phyloP scores from a whole-genome alignment of 2,113 vertebrate species.

The Cynocephalus volans region DNA sequence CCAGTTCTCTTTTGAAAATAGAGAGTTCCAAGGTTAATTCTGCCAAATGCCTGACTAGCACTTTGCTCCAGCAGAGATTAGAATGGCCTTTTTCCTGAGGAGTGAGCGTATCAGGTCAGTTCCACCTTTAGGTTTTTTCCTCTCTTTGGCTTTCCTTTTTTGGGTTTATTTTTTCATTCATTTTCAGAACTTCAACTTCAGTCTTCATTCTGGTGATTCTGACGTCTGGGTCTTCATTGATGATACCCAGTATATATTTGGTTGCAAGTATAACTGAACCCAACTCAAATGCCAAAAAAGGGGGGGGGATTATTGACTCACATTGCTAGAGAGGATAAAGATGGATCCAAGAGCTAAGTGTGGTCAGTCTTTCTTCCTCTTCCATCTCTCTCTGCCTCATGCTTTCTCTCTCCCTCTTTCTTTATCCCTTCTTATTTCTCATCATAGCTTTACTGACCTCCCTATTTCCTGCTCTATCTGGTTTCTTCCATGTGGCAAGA shows the following conservation, averaged over 20 bases:
- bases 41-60: not conserved
- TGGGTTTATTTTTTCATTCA: not conserved
- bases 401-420: not conserved
- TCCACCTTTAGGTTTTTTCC: not conserved
- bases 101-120: not conserved
- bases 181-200: not conserved
- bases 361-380: not conserved
- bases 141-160: not conserved
- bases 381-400: not conserved
- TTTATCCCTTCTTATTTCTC: not conserved
- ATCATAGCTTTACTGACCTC: not conserved
- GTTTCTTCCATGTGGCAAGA: not conserved
- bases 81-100: not conserved
- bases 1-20: not conserved
- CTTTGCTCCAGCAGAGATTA: not conserved
- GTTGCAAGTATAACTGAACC: not conserved
- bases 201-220: not conserved
- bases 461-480: not conserved
- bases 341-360: not conserved
- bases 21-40: not conserved
- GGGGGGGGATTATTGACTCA: not conserved
- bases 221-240: not conserved
- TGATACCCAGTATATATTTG: not conserved
- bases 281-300: not conserved
- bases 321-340: not conserved